Evolutionary conservation across 2,888 invertebrate genomes (phyloP), one percentile per base, ranked within the genome.

Genomic region (Caenorhabditis becei): DNA sequence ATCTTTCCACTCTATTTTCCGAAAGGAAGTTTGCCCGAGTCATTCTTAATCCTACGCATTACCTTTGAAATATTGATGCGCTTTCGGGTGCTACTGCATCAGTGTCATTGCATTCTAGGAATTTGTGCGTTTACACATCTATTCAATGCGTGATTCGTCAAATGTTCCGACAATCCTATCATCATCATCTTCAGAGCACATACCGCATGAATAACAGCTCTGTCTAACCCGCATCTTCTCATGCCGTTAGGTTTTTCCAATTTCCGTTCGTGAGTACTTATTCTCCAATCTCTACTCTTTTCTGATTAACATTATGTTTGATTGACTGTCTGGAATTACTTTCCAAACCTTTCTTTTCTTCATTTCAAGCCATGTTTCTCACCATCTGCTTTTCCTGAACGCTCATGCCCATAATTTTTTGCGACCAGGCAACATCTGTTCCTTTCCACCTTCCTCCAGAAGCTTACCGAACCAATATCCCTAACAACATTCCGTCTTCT

Each of bases 21-120:
- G 54, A n/a, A n/a, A 62, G 69, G 61, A 71, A 66, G 59, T 71
- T 70, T 71, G 58, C 56, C 41, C 58, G 49, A 62, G 61, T 65
- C 59, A 61, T 63, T 71, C 65, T 70, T 78, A 78, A 78, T 78
- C 78, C 78, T 51, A 49, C 47, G 77, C 63, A 77, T 77, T 77
- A 77, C 70, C 77, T 69, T 63, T 78, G 77, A 78, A 78, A 70
- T 70, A 78, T 78, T 78, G 70, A 78, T 78, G 77, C 65, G 65
- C 59, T 59, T 23, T 59, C 37, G 18, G 35, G 41, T 59, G 54
- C 56, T 53, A 35, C 41, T 54, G 37, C 63, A 41, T 62, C 51
- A 37, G 49, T 74, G 56, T 65, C 63, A 49, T 74, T 65, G 35
- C 20, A 47, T 58, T 58, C 51, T 62, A n/a, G n/a, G 41, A 2